phyloP scores from a whole-genome alignment of 2,888 invertebrate genomes.

The Macrophya annulata region DNA sequence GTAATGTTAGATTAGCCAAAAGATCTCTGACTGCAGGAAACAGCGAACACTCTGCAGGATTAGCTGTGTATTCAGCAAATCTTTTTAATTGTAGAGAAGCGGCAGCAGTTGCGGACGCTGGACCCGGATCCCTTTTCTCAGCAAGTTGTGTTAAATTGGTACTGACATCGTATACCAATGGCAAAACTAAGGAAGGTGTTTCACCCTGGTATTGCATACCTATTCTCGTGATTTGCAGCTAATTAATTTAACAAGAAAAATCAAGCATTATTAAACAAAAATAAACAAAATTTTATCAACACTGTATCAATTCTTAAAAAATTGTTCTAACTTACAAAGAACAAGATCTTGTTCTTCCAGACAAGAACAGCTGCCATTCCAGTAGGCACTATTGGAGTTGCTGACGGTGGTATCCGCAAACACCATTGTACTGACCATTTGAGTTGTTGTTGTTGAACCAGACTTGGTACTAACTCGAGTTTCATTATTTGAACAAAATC shows the following conservation, averaged over 20 bases:
- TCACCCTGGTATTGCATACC: constrained; percentile 84
- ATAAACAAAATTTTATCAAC: constrained; percentile 23
- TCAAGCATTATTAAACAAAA: constrained; percentile 54
- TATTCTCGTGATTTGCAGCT: constrained; percentile 89
- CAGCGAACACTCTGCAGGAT: constrained; percentile 90
- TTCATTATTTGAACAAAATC: constrained; percentile 95
- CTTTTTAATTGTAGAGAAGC: constrained; percentile 85
- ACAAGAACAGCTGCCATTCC: constrained; percentile 94
- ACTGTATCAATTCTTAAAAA: constrained; percentile 23
- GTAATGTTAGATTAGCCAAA: constrained; percentile 90
- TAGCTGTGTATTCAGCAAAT: constrained; percentile 88
- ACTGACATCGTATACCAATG: constrained; percentile 94
- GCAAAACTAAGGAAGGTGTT: constrained; percentile 89
- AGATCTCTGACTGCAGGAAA: constrained; percentile 96
- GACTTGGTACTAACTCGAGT: constrained; percentile 83
- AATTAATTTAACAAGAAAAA: constrained; percentile 59
- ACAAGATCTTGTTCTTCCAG: constrained; percentile 93
- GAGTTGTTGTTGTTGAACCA: constrained; percentile 84
- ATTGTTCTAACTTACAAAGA: constrained; percentile 87
- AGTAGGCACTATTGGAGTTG: constrained; percentile 92
- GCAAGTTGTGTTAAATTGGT: constrained; percentile 93
- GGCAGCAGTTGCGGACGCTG: constrained; percentile 83
- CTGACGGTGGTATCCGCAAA: constrained; percentile 94
- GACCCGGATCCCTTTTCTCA: constrained; percentile 88
- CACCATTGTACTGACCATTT: constrained; percentile 97